A percentile compares a stretch with the other conserved stretches of the same genome.
Conservation (phyloP, 2,797 vertebrate genomes). For the Esox masquinongy region DNA sequence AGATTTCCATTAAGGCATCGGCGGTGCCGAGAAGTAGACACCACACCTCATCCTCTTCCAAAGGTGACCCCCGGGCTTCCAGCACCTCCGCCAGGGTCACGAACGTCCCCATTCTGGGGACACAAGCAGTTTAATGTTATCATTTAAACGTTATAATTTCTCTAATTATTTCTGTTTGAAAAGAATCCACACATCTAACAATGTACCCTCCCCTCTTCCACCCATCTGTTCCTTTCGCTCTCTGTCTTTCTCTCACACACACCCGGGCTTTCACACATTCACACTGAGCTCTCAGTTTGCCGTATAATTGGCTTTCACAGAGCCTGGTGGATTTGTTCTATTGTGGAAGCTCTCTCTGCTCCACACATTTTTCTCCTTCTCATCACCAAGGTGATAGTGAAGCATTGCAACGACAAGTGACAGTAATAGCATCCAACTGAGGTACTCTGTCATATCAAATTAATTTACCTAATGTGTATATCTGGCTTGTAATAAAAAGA, state of each 20-base stretch:
- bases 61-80: conserved; percentile 80
- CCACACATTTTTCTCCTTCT: neutral
- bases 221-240: neutral
- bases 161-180: neutral
- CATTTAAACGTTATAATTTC: neutral
- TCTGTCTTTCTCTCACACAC: neutral
- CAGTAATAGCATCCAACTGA: conserved; percentile 8
- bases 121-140: neutral
- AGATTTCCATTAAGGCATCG: conserved; percentile 77
- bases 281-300: neutral
- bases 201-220: neutral
- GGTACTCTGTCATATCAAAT: neutral
- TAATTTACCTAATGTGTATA: neutral
- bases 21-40: conserved; percentile 78
- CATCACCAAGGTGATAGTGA: conserved; percentile 17
- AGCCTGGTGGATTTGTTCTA: conserved; percentile 33
- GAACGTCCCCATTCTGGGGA: conserved; percentile 78
- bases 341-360: conserved; percentile 6
- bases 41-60: conserved; percentile 90
- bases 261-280: conserved; percentile 15
- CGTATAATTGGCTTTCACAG: conserved; percentile 41
- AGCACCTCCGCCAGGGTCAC: conserved; percentile 87
- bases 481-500: neutral
- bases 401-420: neutral
- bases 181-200: neutral